These are phyloP conservation scores for Condylostylus longicornis DNA, from an alignment of 1,140 invertebrate genomes.

Conservation along the genomic window DNA sequence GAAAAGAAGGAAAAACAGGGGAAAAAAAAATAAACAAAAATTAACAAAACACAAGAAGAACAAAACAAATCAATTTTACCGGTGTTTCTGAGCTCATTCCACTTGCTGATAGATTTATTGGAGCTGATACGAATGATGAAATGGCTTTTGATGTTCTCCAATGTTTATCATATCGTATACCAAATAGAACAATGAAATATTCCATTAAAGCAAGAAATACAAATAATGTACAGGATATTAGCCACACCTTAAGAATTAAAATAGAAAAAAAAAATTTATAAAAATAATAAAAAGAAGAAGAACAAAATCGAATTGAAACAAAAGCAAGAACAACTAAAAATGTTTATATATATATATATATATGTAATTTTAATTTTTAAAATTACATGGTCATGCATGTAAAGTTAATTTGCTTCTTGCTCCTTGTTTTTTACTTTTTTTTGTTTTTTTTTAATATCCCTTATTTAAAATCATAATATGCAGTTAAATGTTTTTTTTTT, in stretches of 20 bases:
- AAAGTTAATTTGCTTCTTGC: too few species aligned
- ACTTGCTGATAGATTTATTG: constrained; percentile 27
- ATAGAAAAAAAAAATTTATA: constrained; percentile 2
- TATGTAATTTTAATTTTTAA: too few species aligned
- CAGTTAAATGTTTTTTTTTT: too few species aligned
- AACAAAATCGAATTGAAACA: not conserved
- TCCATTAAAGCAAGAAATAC: constrained; percentile 56
- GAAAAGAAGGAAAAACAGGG: too few species aligned
- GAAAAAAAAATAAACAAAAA: too few species aligned
- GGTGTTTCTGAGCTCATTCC: constrained; percentile 5
- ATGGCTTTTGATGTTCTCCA: constrained; percentile 38
- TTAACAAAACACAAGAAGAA: too few species aligned
- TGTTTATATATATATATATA: too few species aligned
- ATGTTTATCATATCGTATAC: constrained; percentile 44
- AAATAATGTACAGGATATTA: constrained; percentile 53
- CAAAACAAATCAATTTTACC: constrained; percentile 2
- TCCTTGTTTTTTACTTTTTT: too few species aligned
- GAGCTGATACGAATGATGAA: constrained; percentile 18
- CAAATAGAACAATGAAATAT: constrained; percentile 51
- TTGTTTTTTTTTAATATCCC: too few species aligned
- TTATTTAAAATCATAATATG: too few species aligned
- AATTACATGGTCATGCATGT: too few species aligned
- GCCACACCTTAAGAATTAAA: constrained; percentile 38
- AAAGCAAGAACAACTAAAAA: too few species aligned
- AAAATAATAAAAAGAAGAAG: not conserved